A percentile compares a stretch with the other conserved stretches of the same genome.
These are phyloP conservation scores for Megalonaias nervosa DNA, from an alignment of 1,140 invertebrate species.

Conservation along the genomic window DNA sequence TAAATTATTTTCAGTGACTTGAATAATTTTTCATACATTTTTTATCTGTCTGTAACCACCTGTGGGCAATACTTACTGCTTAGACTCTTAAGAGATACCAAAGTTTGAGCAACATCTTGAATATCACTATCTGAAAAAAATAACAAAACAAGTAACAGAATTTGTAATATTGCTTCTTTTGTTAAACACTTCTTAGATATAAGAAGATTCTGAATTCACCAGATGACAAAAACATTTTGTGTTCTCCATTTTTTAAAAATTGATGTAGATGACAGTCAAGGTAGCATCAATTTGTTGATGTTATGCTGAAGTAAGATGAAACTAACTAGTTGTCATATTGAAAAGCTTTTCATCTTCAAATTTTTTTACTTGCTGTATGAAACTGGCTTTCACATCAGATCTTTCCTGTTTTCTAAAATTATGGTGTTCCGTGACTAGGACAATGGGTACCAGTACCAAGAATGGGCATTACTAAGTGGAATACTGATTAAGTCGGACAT, in stretches of 20 bases:
- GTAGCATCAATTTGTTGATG: too few relatives aligned
- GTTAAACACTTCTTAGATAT: neutral
- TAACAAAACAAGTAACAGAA: constrained; percentile 7
- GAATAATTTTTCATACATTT: too few relatives aligned
- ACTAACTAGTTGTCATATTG: too few relatives aligned
- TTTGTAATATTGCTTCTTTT: neutral
- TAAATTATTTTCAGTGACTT: too few relatives aligned
- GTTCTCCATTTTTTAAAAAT: too few relatives aligned
- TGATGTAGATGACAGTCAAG: too few relatives aligned
- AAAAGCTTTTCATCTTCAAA: too few relatives aligned
- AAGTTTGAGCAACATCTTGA: constrained; percentile 84
- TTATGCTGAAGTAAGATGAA: too few relatives aligned
- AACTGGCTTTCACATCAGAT: too few relatives aligned
- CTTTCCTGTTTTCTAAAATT: too few relatives aligned
- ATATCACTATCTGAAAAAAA: constrained; percentile 64
- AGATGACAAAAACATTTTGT: neutral
- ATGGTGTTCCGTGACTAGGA: too few relatives aligned
- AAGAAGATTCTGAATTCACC: neutral
- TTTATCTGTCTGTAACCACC: neutral
- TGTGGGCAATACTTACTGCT: constrained; percentile 45
- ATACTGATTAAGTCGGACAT: neutral
- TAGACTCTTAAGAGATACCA: constrained; percentile 85
- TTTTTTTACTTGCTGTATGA: too few relatives aligned
- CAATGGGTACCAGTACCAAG: neutral
- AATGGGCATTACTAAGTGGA: constrained; percentile 5